phyloP scores from a whole-genome alignment of 2,797 vertebrate genomes.

The Erithacus rubecula region DNA sequence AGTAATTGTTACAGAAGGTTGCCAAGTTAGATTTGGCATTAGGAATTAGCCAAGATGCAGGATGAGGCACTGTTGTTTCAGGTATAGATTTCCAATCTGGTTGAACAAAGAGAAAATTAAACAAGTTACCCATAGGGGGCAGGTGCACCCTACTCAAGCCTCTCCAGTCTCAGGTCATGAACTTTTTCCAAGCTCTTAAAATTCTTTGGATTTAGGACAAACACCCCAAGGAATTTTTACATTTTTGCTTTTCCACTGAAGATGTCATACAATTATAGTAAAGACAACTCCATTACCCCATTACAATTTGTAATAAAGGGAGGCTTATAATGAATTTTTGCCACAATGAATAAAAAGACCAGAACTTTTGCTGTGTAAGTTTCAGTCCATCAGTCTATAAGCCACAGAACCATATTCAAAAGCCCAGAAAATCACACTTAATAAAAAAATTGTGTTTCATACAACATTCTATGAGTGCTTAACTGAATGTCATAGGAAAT shows the following conservation, averaged over 20 bases:
- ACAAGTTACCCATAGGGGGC: neutral
- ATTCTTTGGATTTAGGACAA: neutral
- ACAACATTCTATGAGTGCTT: neutral
- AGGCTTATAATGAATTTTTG: neutral
- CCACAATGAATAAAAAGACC: neutral
- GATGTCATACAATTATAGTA: neutral
- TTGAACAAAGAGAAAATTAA: constrained; percentile 17
- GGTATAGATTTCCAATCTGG: neutral
- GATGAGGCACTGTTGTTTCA: neutral
- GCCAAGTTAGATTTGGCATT: neutral
- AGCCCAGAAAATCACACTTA: neutral
- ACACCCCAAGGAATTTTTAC: neutral
- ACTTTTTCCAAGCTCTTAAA: neutral
- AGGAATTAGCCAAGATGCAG: neutral
- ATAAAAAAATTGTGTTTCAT: neutral
- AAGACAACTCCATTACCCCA: neutral
- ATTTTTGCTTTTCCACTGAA: neutral
- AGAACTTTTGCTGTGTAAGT: neutral
- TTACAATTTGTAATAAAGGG: neutral
- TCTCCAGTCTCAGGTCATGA: neutral
- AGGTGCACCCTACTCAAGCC: neutral
- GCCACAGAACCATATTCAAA: neutral
- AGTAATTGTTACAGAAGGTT: neutral
- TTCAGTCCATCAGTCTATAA: neutral
- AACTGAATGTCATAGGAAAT: neutral